A percentile compares a stretch with the other conserved stretches of the same genome.
Conservation (phyloP, 2,888 invertebrate genomes). For the Protodeltote pygarga region DNA sequence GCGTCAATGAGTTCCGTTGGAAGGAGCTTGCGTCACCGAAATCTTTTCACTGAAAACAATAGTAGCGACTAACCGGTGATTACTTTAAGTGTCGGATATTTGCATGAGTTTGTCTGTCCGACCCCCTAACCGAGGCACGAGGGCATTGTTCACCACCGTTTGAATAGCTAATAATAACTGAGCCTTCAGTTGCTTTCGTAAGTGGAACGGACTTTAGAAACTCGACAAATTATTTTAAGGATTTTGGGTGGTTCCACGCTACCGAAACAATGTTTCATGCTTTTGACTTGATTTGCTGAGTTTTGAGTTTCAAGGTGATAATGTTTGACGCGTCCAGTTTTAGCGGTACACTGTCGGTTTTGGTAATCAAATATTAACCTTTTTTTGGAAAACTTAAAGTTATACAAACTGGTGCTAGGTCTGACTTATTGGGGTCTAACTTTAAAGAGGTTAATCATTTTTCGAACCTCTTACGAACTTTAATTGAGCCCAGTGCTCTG, state of each 20-base stretch:
- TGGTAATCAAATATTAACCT: too few species aligned
- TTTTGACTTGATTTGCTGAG: conserved; percentile 45
- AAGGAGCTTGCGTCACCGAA: conserved; percentile 56
- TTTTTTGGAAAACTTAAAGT: too few species aligned
- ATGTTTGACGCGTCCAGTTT: conserved; percentile 3
- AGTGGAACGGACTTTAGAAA: conserved; percentile 77
- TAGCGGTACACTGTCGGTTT: conserved; percentile 4
- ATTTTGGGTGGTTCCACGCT: conserved; percentile 54
- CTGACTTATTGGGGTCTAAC: too few species aligned
- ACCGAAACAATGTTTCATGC: conserved; percentile 47
- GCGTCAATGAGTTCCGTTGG: conserved; percentile 38
- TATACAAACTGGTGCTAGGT: too few species aligned
- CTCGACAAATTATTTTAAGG: conserved; percentile 58
- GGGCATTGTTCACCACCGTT: conserved; percentile 75
- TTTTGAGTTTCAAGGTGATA: conserved; percentile 24
- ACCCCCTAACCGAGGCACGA: conserved; percentile 73
- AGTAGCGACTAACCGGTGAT: conserved; percentile 62
- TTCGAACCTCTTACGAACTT: too few species aligned
- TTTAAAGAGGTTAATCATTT: too few species aligned
- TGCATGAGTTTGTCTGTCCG: conserved; percentile 72
- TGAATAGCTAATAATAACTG: conserved; percentile 77
- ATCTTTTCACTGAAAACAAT: conserved; percentile 72
- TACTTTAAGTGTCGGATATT: conserved; percentile 73
- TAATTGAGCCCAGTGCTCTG: too few species aligned
- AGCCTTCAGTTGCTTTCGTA: conserved; percentile 75